phyloP scores from a whole-genome alignment of 2,797 vertebrate genomes.

The Crypturellus tataupa region DNA sequence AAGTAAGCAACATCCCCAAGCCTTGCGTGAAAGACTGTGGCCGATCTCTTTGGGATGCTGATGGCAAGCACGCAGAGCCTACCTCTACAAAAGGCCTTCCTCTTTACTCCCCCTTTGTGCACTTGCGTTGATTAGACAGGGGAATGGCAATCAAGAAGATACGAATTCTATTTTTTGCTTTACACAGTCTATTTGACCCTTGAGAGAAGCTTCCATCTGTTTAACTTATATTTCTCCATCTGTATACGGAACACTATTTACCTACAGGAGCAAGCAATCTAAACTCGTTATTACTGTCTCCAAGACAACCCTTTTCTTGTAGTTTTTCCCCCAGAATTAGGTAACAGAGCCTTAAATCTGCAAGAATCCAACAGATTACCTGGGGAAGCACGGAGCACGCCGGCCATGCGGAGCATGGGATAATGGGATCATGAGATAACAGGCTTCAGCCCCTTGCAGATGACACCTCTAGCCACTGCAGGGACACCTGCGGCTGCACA shows the following conservation, averaged over 20 bases:
- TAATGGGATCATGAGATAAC: neutral
- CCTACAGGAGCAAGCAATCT: neutral
- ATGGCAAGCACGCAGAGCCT: neutral
- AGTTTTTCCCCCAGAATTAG: neutral
- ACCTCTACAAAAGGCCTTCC: neutral
- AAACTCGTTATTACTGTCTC: neutral
- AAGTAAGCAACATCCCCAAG: neutral
- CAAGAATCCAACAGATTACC: neutral
- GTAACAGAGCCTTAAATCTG: neutral
- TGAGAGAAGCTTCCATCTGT: neutral
- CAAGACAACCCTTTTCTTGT: neutral
- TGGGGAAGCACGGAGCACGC: neutral
- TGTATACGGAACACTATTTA: neutral
- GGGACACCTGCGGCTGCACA: rapidly evolving
- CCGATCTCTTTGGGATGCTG: neutral
- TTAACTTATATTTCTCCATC: neutral
- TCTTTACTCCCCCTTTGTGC: rapidly evolving
- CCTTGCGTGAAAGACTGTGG: neutral
- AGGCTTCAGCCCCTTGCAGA: neutral
- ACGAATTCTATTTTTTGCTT: neutral
- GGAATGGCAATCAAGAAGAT: neutral
- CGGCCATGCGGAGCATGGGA: neutral
- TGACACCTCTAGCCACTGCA: neutral
- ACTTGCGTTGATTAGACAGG: neutral
- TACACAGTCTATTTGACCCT: neutral